These are phyloP conservation scores for Mycetomoellerius zeteki DNA, from an alignment of 1,140 invertebrate genomes.

Conservation along the genomic window DNA sequence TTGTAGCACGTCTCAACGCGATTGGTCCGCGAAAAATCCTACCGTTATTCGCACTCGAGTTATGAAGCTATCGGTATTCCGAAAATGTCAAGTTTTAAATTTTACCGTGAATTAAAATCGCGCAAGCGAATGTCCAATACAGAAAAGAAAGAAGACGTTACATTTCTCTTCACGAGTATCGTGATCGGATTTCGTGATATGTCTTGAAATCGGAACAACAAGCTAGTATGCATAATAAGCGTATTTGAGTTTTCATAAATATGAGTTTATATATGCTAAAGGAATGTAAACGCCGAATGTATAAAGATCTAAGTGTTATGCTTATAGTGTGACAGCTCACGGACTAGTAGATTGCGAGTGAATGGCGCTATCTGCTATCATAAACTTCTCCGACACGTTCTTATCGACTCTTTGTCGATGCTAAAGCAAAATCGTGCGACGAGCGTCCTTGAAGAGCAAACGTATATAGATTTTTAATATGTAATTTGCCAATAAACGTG, in stretches of 20 bases:
- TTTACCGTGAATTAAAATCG: constrained; percentile 12
- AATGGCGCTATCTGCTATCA: constrained; percentile 51
- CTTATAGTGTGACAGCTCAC: constrained; percentile 9
- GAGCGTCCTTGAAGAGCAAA: constrained; percentile 6
- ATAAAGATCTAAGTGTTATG: constrained; percentile 34
- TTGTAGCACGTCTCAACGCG: not conserved
- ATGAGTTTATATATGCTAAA: constrained; percentile 2
- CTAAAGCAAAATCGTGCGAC: constrained; percentile 24
- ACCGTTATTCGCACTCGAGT: not conserved
- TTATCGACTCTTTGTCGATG: constrained; percentile 48
- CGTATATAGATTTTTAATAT: not conserved
- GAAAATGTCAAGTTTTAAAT: not conserved
- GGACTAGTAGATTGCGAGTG: constrained; percentile 45
- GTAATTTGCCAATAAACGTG: not conserved
- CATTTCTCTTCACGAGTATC: not conserved
- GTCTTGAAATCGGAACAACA: not conserved
- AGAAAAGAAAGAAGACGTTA: not conserved
- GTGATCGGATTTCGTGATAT: not conserved
- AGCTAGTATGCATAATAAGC: not conserved
- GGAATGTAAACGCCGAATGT: constrained; percentile 18
- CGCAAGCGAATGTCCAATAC: not conserved
- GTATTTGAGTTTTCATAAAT: not conserved
- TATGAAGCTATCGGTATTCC: not conserved
- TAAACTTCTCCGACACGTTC: constrained; percentile 59
- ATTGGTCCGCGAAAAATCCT: constrained; percentile 18